Evolutionary conservation across 2,113 vertebrate genomes (phyloP).

Genomic region (Phocoena sinus): DNA sequence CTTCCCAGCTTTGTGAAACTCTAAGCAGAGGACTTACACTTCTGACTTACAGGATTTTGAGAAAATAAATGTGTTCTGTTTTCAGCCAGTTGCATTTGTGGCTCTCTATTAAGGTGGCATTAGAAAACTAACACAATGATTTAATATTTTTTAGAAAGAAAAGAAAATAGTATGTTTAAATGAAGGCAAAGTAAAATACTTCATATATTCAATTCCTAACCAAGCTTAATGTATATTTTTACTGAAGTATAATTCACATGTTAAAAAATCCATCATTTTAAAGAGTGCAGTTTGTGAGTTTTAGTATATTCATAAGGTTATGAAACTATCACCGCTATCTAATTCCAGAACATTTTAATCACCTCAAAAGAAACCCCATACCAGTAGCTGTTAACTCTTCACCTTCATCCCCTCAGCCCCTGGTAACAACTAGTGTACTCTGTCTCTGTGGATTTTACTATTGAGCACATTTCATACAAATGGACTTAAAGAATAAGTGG

Average conservation of each 20-base stretch:
- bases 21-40: background rate
- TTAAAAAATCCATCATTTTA: background rate
- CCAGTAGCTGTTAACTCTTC: background rate
- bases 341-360: background rate
- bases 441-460: background rate
- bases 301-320: background rate
- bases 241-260: background rate
- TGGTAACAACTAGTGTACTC: background rate
- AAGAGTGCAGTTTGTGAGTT: background rate
- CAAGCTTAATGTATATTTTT: background rate
- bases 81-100: background rate
- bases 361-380: background rate
- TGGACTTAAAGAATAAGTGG: background rate
- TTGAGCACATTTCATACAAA: background rate
- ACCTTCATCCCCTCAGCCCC: background rate
- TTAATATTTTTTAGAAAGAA: background rate
- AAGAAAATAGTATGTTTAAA: background rate
- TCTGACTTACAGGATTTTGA: background rate
- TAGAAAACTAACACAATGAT: background rate
- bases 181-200: background rate
- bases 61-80: background rate
- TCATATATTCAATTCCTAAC: background rate
- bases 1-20: background rate
- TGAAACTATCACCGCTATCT: background rate
- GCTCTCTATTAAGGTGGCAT: background rate